Evolutionary conservation across 2,797 vertebrate genomes (phyloP).

Genomic region (Alectoris magna): DNA sequence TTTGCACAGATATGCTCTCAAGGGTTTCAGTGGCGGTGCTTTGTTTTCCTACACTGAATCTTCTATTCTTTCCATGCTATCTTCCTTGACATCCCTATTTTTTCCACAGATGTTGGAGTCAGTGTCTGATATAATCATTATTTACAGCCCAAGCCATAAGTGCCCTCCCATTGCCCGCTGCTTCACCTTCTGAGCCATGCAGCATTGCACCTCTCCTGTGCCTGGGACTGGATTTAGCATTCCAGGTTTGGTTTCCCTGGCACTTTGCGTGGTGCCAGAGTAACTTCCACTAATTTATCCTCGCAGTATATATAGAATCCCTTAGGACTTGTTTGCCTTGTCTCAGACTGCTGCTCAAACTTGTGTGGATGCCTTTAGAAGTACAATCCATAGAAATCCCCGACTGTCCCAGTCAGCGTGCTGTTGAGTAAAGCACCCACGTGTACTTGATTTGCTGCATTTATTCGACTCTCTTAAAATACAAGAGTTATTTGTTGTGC

Average conservation of each 20-base stretch:
- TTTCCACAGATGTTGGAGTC: neutral
- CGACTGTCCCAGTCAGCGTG: neutral
- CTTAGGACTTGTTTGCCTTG: neutral
- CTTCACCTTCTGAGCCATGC: neutral
- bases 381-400: neutral
- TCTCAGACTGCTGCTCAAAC: neutral
- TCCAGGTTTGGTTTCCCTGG: neutral
- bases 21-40: neutral
- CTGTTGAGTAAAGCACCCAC: neutral
- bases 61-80: neutral
- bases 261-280: neutral
- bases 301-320: neutral
- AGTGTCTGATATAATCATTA: neutral
- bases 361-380: neutral
- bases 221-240: neutral
- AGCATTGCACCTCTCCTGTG: neutral
- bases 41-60: constrained; percentile 11
- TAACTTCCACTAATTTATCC: neutral
- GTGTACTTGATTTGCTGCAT: neutral
- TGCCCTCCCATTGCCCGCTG: neutral
- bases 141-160: neutral
- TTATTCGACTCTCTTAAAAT: neutral
- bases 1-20: neutral
- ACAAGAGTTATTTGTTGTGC: neutral
- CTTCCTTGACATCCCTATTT: constrained; percentile 12